These are phyloP conservation scores for Polydrusus cervinus DNA, from an alignment of 2,888 invertebrate genomes.

Conservation along the genomic window DNA sequence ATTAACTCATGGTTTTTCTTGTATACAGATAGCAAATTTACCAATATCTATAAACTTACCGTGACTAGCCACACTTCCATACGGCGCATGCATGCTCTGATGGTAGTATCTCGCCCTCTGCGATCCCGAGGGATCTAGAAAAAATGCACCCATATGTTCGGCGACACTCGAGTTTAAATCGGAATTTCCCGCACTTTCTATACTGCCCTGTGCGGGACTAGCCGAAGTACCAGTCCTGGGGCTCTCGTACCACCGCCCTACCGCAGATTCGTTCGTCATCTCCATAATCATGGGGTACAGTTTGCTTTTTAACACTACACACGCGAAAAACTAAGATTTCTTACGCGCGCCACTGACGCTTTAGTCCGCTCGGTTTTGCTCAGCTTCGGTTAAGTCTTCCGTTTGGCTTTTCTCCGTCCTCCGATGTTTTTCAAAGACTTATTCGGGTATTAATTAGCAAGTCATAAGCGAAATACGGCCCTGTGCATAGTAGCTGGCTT, in stretches of 20 bases:
- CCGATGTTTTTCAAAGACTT: no score
- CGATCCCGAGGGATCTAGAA: slow-evolving; percentile 70
- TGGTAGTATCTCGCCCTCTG: slow-evolving; percentile 72
- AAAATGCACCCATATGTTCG: slow-evolving; percentile 72
- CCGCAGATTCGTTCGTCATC: slow-evolving; percentile 71
- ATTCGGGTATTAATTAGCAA: no score
- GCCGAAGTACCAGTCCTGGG: slow-evolving; percentile 70
- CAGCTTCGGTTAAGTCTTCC: background rate
- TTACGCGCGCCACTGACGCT: slow-evolving; percentile 20
- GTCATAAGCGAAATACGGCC: no score
- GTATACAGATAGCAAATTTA: no score
- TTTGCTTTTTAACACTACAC: slow-evolving; percentile 63
- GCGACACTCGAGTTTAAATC: slow-evolving; percentile 70
- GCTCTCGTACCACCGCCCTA: slow-evolving; percentile 72
- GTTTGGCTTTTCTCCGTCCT: no score
- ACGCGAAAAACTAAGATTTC: slow-evolving; percentile 54
- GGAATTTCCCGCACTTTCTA: slow-evolving; percentile 62
- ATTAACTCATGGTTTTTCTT: no score
- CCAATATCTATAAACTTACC: slow-evolving; percentile 65
- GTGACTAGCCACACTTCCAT: slow-evolving; percentile 70
- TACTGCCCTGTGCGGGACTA: slow-evolving; percentile 68
- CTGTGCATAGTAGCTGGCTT: background rate
- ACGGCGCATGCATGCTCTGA: slow-evolving; percentile 72
- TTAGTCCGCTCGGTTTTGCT: background rate
- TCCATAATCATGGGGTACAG: slow-evolving; percentile 70